These are phyloP conservation scores for Netelia fuscicornis DNA, from an alignment of 2,888 invertebrate species.

Conservation along the genomic window DNA sequence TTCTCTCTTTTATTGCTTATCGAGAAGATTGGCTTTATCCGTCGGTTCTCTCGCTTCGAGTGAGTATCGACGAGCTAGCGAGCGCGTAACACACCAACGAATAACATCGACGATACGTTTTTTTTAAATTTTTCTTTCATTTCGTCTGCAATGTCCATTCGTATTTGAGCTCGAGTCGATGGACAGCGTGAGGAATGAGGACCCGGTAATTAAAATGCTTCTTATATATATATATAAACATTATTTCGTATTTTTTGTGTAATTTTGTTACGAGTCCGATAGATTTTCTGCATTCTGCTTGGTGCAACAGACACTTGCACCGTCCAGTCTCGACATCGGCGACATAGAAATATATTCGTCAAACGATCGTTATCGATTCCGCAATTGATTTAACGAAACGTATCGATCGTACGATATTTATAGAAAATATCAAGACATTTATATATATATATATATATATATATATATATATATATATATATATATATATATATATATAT, in stretches of 20 bases:
- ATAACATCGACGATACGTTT: too few relatives aligned
- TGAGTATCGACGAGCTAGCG: not conserved
- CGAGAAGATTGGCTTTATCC: slow-evolving; percentile 12
- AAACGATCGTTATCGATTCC: not conserved
- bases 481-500: too few relatives aligned
- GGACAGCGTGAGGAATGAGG: slow-evolving; percentile 44
- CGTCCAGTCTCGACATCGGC: slow-evolving; percentile 24
- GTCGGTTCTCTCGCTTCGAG: not conserved
- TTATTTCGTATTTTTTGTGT: slow-evolving; percentile 8
- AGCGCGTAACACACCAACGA: not conserved
- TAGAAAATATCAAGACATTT: too few relatives aligned
- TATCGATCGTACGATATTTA: not conserved
- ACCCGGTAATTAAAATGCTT: slow-evolving; percentile 52
- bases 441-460: not conserved
- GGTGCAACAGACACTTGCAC: slow-evolving; percentile 31
- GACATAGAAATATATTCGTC: slow-evolving; percentile 5
- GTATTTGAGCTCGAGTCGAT: slow-evolving; percentile 41
- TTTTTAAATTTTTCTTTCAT: slow-evolving; percentile 11
- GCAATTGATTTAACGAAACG: not conserved
- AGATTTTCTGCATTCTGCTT: slow-evolving; percentile 44
- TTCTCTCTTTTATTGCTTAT: not conserved
- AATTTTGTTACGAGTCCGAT: not conserved
- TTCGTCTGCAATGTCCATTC: slow-evolving; percentile 44
- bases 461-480: too few relatives aligned
- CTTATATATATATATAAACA: not conserved